Evolutionary conservation across 2,113 vertebrate species (phyloP).

Genomic region (Motacilla tschutschensis): DNA sequence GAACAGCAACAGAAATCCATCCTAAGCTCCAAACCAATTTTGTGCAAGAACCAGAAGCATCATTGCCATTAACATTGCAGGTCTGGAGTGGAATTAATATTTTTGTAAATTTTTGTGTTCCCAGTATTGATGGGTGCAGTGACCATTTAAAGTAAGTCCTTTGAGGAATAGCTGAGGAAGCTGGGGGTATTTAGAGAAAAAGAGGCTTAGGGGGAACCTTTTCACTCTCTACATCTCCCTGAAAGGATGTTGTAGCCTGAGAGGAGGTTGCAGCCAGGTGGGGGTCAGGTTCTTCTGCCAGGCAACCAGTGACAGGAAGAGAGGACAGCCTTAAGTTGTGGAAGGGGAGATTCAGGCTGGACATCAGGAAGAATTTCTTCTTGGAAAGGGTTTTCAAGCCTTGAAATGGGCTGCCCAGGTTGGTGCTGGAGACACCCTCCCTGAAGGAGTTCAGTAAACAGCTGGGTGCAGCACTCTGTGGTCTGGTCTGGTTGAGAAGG

Average conservation of each 20-base stretch:
- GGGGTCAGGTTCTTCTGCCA: background rate
- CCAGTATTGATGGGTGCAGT: rapidly evolving
- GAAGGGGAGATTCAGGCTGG: background rate
- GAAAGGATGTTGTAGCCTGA: background rate
- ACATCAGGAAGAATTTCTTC: background rate
- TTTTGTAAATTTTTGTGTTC: background rate
- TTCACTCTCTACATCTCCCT: background rate
- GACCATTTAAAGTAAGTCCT: background rate
- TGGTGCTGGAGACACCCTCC: background rate
- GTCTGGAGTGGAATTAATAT: background rate
- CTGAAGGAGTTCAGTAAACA: background rate
- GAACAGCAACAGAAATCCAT: background rate
- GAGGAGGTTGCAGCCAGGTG: no score
- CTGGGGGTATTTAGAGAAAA: background rate
- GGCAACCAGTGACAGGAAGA: background rate
- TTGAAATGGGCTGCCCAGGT: background rate
- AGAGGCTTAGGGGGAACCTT: background rate
- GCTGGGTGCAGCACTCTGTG: background rate
- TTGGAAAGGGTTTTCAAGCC: background rate
- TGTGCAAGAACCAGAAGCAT: background rate
- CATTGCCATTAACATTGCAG: background rate
- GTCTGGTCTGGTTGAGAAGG: background rate
- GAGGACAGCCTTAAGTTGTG: background rate
- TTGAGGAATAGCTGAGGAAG: background rate
- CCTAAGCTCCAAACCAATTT: background rate